Base-by-base conservation (phyloP, 2,888 invertebrate genomes). In the Ophioninae sp. region DNA sequence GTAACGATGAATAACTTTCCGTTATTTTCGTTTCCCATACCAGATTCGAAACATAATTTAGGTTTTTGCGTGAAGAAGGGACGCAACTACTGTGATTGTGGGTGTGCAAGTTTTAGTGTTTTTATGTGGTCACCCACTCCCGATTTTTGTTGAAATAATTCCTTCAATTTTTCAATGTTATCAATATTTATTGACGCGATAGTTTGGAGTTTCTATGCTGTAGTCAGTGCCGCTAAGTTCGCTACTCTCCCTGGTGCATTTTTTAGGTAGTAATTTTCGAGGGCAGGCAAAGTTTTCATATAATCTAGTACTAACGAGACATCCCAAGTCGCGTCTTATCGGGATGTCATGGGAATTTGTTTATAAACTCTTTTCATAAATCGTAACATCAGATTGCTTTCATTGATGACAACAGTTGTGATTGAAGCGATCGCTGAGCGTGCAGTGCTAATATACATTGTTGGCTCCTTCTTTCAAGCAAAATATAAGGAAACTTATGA, bases 361-460 rank as follows among this genome's bases (percentile, higher is more conserved):
- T 69, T 85, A 56, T 23, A 85, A 5, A 86, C 50, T 0, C 85
- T 86, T 44, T 83, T 87, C 13, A 86, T 75, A 67, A 88, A 85
- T 37, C 86, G 78, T 44, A 65, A 65, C 37, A n/a, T 76, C 37
- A 86, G 41, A 8, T 74, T 50, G 79, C 83, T 81, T 20, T 64
- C n/a, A 30, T 77, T 70, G 2, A 86, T 79, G 57, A 85, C 69
- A 44, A 67, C n/a, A 37, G n/a, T 21, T 2, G 81, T 79, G 23
- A 85, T 83, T 8, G 86, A 79, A 3, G 85, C 68, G 20, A 86
- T 83, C 1, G 86, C 75, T 0, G 87, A 79, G 13, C 84, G 72
- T 3, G 30, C 37, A 23, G 75, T 82, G 30, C 84, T 57, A 86
- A 17, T 7, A 73, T 72, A 8, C 77, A 56, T 82, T 79, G 8